A percentile compares a stretch with the other conserved stretches of the same genome.
These are phyloP conservation scores for Aldabrachelys gigantea DNA, from an alignment of 2,113 vertebrate genomes.

Conservation along the genomic window DNA sequence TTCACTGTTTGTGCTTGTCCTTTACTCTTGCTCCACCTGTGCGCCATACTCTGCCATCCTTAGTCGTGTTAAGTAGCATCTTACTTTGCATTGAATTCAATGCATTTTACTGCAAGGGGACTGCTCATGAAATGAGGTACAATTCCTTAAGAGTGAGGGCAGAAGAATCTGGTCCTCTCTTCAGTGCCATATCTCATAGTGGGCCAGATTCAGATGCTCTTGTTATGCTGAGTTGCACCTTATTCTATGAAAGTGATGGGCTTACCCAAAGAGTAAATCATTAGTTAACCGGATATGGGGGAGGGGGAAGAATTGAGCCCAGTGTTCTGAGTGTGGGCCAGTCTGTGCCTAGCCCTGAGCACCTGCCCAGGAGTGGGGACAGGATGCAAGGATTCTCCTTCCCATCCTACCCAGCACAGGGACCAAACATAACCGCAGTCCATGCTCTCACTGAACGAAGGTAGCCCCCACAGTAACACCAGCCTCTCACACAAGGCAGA, in stretches of 20 bases:
- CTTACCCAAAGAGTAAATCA: not conserved
- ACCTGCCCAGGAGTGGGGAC: not conserved
- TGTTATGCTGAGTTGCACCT: not conserved
- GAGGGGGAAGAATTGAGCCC: not conserved
- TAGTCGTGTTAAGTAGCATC: not conserved
- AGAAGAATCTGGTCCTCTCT: not conserved
- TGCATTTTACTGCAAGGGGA: not conserved
- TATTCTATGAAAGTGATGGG: not conserved
- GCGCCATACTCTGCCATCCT: not conserved
- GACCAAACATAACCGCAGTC: not conserved
- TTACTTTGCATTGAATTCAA: not conserved
- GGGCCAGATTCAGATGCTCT: not conserved
- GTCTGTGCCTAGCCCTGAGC: not conserved
- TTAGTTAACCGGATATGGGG: not conserved
- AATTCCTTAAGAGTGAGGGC: not conserved
- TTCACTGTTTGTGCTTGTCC: not conserved
- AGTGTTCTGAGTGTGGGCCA: too few species aligned
- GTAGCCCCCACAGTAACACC: rapidly evolving
- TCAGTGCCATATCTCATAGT: not conserved
- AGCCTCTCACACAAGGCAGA: rapidly evolving
- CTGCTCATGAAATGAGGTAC: not conserved
- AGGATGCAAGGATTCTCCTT: not conserved
- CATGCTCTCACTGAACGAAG: not conserved
- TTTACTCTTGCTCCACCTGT: not conserved
- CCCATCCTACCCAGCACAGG: not conserved